Evolutionary conservation across 2,797 vertebrate genomes (phyloP).

Genomic region (Hydrolagus colliei): DNA sequence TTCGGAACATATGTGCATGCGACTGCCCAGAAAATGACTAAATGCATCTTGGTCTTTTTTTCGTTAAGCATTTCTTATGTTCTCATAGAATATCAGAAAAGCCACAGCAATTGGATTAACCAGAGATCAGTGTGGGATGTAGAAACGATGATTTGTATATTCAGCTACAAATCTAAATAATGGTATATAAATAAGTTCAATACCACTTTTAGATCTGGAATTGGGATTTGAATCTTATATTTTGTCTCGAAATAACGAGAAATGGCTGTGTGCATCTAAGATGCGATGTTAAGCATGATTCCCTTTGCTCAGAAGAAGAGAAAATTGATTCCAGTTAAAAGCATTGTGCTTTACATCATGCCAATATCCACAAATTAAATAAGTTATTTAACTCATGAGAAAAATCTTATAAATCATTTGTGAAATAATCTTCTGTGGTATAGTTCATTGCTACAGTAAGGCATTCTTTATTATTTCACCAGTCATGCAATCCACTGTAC

Average conservation of each 20-base stretch:
- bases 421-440: constrained; percentile 28
- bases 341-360: not conserved
- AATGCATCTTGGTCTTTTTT: too few species aligned
- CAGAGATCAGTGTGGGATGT: too few species aligned
- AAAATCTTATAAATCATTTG: constrained; percentile 26
- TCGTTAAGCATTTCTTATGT: too few species aligned
- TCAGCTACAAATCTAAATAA: too few species aligned
- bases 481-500: not conserved
- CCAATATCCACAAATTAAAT: constrained; percentile 20
- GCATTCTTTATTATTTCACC: constrained; percentile 19
- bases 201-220: not conserved
- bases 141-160: too few species aligned
- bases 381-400: constrained; percentile 21
- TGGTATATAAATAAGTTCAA: too few species aligned
- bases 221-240: not conserved
- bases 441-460: constrained; percentile 15
- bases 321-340: constrained; percentile 13
- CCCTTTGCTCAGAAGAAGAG: not conserved
- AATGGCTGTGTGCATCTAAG: not conserved
- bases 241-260: not conserved
- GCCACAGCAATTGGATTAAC: too few species aligned
- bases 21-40: too few species aligned
- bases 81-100: too few species aligned
- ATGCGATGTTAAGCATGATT: not conserved
- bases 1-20: too few species aligned